phyloP scores from a whole-genome alignment of 2,797 vertebrate genomes.

The Argentina silus region DNA sequence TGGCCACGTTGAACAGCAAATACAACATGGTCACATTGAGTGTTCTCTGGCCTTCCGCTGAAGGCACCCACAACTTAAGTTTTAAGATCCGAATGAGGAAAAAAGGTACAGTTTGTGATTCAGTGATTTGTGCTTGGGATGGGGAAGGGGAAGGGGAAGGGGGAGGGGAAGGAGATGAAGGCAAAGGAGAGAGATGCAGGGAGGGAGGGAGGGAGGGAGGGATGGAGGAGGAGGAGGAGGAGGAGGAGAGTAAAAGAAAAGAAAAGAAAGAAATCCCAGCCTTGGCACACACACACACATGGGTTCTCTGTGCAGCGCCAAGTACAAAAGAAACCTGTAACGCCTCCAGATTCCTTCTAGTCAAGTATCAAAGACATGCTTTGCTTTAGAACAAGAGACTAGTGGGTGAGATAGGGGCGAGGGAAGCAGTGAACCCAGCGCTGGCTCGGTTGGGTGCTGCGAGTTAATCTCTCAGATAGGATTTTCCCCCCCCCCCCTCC shows the following conservation, averaged over 20 bases:
- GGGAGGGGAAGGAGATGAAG: constrained; percentile 35
- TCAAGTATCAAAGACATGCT: constrained; percentile 81
- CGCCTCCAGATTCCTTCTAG: constrained; percentile 83
- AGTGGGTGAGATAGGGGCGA: constrained; percentile 73
- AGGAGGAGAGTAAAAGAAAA: constrained; percentile 34
- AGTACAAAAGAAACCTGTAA: constrained; percentile 84
- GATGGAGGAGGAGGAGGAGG: constrained; percentile 30
- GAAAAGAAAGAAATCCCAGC: constrained; percentile 72
- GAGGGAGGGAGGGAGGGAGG: constrained; percentile 14
- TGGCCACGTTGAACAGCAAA: constrained; percentile 44
- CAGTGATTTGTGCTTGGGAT: constrained; percentile 60
- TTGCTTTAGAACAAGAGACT: constrained; percentile 79
- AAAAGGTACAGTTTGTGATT: constrained; percentile 62
- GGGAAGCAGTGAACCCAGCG: constrained; percentile 67
- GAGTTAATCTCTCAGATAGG: constrained; percentile 76
- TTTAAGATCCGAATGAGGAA: constrained; percentile 19
- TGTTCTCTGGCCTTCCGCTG: constrained; percentile 19
- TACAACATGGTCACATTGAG: not conserved
- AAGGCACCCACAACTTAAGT: constrained; percentile 27
- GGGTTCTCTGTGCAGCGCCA: constrained; percentile 59
- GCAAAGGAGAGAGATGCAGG: constrained; percentile 41
- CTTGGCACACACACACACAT: constrained; percentile 69
- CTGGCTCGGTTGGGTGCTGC: constrained; percentile 72
- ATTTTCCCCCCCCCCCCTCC: constrained; percentile 50
- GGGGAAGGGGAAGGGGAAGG: constrained; percentile 50